Conservation (phyloP, 2,113 vertebrate genomes). For the Lagenorhynchus albirostris region DNA sequence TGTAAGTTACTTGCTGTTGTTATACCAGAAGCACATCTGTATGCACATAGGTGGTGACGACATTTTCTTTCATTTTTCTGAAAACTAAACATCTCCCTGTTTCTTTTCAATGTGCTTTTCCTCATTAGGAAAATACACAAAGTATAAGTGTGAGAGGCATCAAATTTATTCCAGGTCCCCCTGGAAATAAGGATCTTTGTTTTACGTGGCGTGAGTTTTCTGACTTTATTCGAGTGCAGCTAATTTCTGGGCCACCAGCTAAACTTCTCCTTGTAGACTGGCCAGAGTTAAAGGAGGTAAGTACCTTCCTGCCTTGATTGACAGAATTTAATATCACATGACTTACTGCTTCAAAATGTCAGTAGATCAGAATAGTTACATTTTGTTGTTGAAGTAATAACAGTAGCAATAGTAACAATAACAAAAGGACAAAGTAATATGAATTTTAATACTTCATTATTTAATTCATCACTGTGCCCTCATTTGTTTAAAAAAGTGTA, state of each 20-base stretch:
- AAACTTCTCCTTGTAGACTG: constrained; percentile 84
- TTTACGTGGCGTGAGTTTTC: constrained; percentile 87
- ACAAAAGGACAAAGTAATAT: background rate
- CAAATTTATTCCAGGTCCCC: constrained; percentile 82
- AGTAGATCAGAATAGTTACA: background rate
- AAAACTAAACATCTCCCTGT: background rate
- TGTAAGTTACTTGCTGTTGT: background rate
- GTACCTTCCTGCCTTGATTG: background rate
- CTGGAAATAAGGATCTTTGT: constrained; percentile 87
- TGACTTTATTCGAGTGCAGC: constrained; percentile 82
- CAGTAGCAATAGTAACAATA: background rate
- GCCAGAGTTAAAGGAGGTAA: constrained; percentile 83
- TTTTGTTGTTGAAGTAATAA: constrained; percentile 13
- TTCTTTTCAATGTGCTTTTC: constrained; percentile 51
- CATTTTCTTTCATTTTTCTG: background rate
- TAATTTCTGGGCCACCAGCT: constrained; percentile 87
- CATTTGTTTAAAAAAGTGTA: constrained; percentile 7
- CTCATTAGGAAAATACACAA: constrained; percentile 82
- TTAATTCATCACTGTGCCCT: background rate
- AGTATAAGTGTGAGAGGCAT: constrained; percentile 86
- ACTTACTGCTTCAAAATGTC: background rate
- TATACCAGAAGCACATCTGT: background rate
- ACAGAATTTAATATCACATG: background rate
- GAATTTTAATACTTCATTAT: constrained; percentile 8
- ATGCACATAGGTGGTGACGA: background rate